Percentiles rank a stretch among this genome's conserved stretches.
Conservation (phyloP, 2,113 vertebrate genomes). For the Suncus etruscus region DNA sequence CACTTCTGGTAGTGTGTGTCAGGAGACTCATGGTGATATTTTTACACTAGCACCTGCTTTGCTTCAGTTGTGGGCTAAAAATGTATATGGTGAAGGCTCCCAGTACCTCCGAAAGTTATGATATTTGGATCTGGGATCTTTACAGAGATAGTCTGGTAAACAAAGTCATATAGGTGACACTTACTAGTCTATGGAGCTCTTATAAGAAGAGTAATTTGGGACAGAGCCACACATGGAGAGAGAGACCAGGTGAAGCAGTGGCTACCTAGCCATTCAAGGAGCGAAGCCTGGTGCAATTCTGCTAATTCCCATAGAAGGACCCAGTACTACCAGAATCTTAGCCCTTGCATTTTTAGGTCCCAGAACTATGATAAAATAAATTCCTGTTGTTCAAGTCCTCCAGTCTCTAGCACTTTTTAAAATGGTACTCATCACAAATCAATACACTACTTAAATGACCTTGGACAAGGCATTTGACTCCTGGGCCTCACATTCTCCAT, state of each 20-base stretch:
- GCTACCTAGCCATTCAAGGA: neutral
- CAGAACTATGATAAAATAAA: constrained; percentile 35
- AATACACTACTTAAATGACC: neutral
- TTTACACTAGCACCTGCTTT: neutral
- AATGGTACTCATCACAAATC: neutral
- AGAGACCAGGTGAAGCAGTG: neutral
- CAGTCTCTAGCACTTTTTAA: neutral
- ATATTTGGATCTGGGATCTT: neutral
- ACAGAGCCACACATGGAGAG: neutral
- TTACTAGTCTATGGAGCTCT: neutral
- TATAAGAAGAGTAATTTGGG: neutral
- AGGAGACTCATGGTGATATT: neutral
- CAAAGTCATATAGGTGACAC: neutral
- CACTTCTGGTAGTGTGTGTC: neutral
- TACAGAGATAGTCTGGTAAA: constrained; percentile 19
- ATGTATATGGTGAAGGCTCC: neutral
- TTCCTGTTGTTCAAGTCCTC: neutral
- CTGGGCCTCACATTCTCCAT: constrained; percentile 7
- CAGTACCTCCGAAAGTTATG: neutral
- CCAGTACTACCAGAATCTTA: neutral
- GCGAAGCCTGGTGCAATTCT: neutral
- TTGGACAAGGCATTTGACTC: neutral
- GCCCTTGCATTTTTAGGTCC: neutral
- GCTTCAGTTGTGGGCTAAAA: neutral
- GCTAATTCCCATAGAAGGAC: neutral